Conservation (phyloP, 2,888 invertebrate species). For the Agrilus cyanescens region DNA sequence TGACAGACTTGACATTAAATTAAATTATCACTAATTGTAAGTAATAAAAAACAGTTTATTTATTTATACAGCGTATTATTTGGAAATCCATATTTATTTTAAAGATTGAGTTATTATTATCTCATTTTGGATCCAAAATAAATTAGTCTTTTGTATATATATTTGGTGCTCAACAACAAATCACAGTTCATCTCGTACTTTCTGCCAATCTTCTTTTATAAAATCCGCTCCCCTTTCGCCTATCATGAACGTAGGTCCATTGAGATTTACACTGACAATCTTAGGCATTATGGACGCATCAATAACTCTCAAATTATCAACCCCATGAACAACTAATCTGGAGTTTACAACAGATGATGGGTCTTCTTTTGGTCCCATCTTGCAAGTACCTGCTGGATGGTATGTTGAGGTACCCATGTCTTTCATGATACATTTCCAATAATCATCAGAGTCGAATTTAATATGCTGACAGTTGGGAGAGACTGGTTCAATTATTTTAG, state of each 20-base stretch:
- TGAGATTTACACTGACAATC: slow-evolving; percentile 47
- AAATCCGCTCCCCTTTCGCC: slow-evolving; percentile 40
- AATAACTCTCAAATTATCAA: slow-evolving; percentile 55
- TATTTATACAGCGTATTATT: no score
- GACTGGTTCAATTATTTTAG: slow-evolving; percentile 28
- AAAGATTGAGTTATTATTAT: no score
- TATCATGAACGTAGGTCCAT: slow-evolving; percentile 37
- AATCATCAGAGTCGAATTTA: slow-evolving; percentile 30
- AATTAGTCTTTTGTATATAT: no score
- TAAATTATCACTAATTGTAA: no score
- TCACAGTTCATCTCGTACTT: slow-evolving; percentile 23
- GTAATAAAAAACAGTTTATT: no score
- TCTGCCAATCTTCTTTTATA: slow-evolving; percentile 29
- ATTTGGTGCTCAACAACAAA: no score
- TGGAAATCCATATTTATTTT: no score
- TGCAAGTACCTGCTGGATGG: slow-evolving; percentile 35
- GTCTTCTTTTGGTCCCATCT: slow-evolving; percentile 67
- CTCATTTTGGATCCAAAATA: no score
- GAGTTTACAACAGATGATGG: slow-evolving; percentile 61
- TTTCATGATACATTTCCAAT: slow-evolving; percentile 41
- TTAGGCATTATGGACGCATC: slow-evolving; percentile 78
- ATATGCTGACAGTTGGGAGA: slow-evolving; percentile 28
- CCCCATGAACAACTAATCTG: slow-evolving; percentile 52
- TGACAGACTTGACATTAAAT: no score
- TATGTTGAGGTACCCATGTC: slow-evolving; percentile 12